Percentiles rank a stretch among this genome's conserved stretches.
Conservation (phyloP, 2,888 invertebrate genomes). For the Yponomeuta sedellus region DNA sequence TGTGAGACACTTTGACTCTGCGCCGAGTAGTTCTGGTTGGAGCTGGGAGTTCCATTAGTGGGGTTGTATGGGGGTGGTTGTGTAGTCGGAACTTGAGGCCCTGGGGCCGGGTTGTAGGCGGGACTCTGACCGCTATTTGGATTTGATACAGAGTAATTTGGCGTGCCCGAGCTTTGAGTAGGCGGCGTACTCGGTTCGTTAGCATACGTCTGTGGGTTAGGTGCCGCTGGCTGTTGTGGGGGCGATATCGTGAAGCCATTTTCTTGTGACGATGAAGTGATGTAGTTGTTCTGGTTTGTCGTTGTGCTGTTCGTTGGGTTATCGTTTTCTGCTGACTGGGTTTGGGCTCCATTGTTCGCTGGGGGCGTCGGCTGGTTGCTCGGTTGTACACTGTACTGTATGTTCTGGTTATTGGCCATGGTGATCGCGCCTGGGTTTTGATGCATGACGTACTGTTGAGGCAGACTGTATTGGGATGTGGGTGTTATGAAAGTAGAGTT, state of each 20-base stretch:
- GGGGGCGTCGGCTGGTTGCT: slow-evolving; percentile 39
- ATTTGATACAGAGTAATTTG: slow-evolving; percentile 45
- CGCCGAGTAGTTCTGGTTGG: slow-evolving; percentile 44
- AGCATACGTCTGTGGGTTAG: slow-evolving; percentile 47
- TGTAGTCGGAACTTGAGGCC: slow-evolving; percentile 4
- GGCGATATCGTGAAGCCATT: slow-evolving; percentile 43
- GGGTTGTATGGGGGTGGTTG: slow-evolving; percentile 45
- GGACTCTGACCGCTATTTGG: slow-evolving; percentile 42
- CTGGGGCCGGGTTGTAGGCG: slow-evolving; percentile 25
- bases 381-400: slow-evolving; percentile 47
- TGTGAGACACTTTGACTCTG: slow-evolving; percentile 43
- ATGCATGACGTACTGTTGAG: slow-evolving; percentile 64
- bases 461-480: slow-evolving; percentile 56
- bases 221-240: slow-evolving; percentile 26
- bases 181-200: slow-evolving; percentile 46
- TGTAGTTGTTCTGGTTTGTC: slow-evolving; percentile 56
- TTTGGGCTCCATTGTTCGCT: slow-evolving; percentile 50
- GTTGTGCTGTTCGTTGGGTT: slow-evolving; percentile 46
- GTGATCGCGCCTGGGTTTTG: slow-evolving; percentile 44
- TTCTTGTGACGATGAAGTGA: slow-evolving; percentile 65
- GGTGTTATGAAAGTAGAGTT: slow-evolving; percentile 52
- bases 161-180: slow-evolving; percentile 32
- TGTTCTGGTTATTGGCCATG: slow-evolving; percentile 47
- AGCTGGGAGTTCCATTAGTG: slow-evolving; percentile 44
- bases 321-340: slow-evolving; percentile 38